Percentiles rank a stretch among this genome's conserved stretches.
Conservation (phyloP, 2,797 vertebrate genomes). For the Lepus oiostolus region DNA sequence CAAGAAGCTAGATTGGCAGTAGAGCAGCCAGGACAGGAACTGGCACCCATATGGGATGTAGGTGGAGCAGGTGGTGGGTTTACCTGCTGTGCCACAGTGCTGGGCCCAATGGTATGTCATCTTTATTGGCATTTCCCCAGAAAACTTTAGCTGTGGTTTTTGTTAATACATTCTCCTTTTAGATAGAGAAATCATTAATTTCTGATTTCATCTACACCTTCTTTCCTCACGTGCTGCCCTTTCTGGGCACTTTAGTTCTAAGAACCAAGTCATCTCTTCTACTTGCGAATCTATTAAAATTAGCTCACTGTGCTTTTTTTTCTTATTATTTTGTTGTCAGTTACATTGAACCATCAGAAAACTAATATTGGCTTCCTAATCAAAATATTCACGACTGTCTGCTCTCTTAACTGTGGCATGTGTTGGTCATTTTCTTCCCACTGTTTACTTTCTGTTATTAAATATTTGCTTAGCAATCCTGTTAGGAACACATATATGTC, state of each 20-base stretch:
- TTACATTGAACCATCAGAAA: not conserved
- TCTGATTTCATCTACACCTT: not conserved
- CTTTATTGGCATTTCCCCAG: too few relatives aligned
- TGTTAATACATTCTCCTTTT: too few relatives aligned
- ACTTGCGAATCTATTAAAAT: not conserved
- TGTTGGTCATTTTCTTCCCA: not conserved
- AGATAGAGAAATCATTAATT: too few relatives aligned
- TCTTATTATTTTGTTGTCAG: not conserved
- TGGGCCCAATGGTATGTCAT: too few relatives aligned
- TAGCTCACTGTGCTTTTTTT: not conserved
- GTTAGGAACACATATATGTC: not conserved
- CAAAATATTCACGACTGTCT: not conserved
- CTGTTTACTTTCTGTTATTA: slow-evolving; percentile 25
- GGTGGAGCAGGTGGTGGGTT: too few relatives aligned
- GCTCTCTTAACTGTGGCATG: not conserved
- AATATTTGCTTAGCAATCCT: slow-evolving; percentile 28
- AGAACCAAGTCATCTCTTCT: not conserved
- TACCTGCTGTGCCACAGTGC: too few relatives aligned
- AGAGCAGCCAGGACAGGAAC: too few relatives aligned
- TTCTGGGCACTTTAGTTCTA: not conserved
- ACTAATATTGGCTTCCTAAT: not conserved
- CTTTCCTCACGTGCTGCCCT: not conserved
- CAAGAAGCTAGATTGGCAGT: too few relatives aligned
- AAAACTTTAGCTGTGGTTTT: too few relatives aligned
- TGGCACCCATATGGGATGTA: too few relatives aligned